Conservation (phyloP, 2,797 vertebrate species). For the Coregonus suidteri region DNA sequence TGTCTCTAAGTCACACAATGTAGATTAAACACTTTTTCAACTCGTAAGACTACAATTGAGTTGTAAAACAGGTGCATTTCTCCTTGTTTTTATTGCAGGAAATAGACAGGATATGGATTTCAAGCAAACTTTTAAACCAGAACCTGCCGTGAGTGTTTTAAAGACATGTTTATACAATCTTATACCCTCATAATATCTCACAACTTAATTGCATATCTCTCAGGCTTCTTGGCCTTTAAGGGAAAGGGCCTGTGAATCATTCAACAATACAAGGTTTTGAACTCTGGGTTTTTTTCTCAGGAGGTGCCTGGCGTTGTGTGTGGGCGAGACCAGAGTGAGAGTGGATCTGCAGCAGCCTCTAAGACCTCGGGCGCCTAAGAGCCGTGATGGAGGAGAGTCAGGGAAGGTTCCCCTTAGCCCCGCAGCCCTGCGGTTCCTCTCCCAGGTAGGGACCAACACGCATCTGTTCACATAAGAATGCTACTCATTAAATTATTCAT, state of each 20-base stretch:
- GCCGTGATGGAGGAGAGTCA: slow-evolving; percentile 50
- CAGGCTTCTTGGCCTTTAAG: not conserved
- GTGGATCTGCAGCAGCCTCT: slow-evolving; percentile 84
- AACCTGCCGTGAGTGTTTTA: slow-evolving; percentile 88
- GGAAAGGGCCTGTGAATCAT: not conserved
- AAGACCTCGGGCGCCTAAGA: slow-evolving; percentile 35
- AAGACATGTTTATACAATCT: not conserved
- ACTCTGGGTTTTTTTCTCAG: slow-evolving; percentile 63
- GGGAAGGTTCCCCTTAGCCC: slow-evolving; percentile 76
- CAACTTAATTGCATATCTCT: not conserved
- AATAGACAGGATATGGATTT: slow-evolving; percentile 94
- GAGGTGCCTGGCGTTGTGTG: slow-evolving; percentile 89
- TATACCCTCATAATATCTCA: not conserved
- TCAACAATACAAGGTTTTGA: not conserved
- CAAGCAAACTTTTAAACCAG: slow-evolving; percentile 90
- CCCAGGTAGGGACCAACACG: slow-evolving; percentile 78
- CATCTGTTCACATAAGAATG: not conserved
- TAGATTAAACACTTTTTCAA: not conserved
- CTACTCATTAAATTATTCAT: not conserved
- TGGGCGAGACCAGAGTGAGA: slow-evolving; percentile 89
- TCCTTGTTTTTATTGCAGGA: slow-evolving; percentile 79
- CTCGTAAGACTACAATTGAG: not conserved
- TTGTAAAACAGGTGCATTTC: not conserved
- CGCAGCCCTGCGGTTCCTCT: slow-evolving; percentile 81
- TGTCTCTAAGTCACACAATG: not conserved